phyloP scores from a whole-genome alignment of 1,140 invertebrate genomes.

The Cyphomyrmex costatus region DNA sequence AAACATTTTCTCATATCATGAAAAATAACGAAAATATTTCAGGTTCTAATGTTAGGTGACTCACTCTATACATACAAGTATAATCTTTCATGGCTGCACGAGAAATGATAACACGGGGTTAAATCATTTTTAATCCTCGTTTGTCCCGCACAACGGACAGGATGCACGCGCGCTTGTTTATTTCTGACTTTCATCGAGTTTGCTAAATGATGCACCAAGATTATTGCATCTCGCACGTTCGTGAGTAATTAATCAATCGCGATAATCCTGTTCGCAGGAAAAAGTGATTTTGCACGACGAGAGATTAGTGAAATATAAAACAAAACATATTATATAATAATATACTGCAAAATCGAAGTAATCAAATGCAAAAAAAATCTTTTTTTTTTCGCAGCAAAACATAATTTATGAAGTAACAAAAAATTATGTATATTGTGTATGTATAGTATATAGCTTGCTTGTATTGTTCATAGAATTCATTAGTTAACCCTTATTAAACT shows the following conservation, averaged over 20 bases:
- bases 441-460: too few species aligned
- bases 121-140: slow-evolving; percentile 74
- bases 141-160: slow-evolving; percentile 26
- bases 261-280: neutral
- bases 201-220: slow-evolving; percentile 21
- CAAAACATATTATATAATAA: too few species aligned
- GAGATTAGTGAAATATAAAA: neutral
- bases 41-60: too few species aligned
- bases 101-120: slow-evolving; percentile 61
- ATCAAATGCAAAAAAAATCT: neutral
- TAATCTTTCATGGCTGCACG: slow-evolving; percentile 43
- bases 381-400: neutral
- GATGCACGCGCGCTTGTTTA: slow-evolving; percentile 19
- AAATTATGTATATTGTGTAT: neutral
- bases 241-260: slow-evolving; percentile 53
- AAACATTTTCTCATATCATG: too few species aligned
- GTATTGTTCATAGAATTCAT: neutral
- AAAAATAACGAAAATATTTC: too few species aligned
- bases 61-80: neutral
- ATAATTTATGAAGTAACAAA: neutral
- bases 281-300: slow-evolving; percentile 24
- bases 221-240: slow-evolving; percentile 27
- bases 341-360: neutral
- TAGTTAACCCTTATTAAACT: neutral
- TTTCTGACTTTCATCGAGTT: slow-evolving; percentile 48